Base-by-base conservation (phyloP, 2,797 vertebrate genomes). In the Falco concolor region DNA sequence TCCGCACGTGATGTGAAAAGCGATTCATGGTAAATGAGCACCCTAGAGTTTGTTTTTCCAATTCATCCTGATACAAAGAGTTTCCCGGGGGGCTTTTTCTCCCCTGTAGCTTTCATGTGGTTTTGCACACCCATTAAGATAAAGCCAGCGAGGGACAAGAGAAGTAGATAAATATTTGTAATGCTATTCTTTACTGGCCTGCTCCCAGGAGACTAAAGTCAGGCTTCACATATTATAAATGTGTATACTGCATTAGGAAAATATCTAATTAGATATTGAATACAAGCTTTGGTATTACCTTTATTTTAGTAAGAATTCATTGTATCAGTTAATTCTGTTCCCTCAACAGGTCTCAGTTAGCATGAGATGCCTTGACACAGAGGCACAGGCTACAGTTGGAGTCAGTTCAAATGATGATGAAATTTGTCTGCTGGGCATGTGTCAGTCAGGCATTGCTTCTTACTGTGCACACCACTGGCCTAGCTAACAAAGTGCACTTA, bases 81-180 rank as follows among this genome's bases (percentile, higher is more conserved):
- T 87, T 85, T 93, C 94, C 93, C 34, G 10, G 11, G 57, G 75
- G 91, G 67, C 53, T 81, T 90, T 95, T 89, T 79, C 81, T 78
- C 16, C 47, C 77, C 94, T 73, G 72, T 67, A 89, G 93, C 82
- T 94, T 90, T 82, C 88, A 81, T 75, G 50, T 30, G 3, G 79
- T 89, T 90, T 93, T 96, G 65, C 69, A 85, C 61, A 89, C 42
- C 80, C 78, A 81, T 91, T 90, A 84, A 95, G 87, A 93, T 27
- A 40, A 79, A 82, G 86, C 74, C 73, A 91, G 84, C 14, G 45
- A 95, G 88, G 88, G 75, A 84, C 82, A 59, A 86, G 75, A 92
- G 91, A 81, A 65, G 81, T 61, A 80, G 94, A 90, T 83, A 89
- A 87, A 90, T 91, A 97, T 97, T 97, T 97, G 92, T 64, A 96